Conservation (phyloP, 35 echinoderm and acorn worm species). For the Hemicentrotus pulcherrimus region DNA sequence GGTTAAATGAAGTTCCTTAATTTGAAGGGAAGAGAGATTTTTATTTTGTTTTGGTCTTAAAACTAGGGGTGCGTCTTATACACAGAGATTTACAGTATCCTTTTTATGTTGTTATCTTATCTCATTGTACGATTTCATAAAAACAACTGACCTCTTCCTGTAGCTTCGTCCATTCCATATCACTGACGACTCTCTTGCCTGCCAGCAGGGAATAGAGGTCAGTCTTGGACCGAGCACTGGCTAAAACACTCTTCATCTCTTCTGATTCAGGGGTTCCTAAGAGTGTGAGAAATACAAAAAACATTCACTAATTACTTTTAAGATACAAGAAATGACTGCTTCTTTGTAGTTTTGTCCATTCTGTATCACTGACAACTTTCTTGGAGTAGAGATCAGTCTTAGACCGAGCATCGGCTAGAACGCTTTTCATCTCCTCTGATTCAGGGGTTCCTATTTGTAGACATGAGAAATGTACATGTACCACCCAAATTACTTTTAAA, state of each 20-base stretch:
- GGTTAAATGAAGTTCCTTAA: too few relatives aligned
- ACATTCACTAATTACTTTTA: neutral
- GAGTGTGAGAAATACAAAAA: neutral
- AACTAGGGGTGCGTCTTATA: too few relatives aligned
- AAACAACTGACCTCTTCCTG: conserved; percentile 77
- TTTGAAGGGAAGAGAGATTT: too few relatives aligned
- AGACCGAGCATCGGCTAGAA: conserved; percentile 76
- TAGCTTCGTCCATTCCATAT: conserved; percentile 84
- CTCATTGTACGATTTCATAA: too few relatives aligned
- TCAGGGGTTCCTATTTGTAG: conserved; percentile 58
- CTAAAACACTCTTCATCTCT: conserved; percentile 77
- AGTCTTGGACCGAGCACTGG: conserved; percentile 66
- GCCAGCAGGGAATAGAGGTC: conserved; percentile 61
- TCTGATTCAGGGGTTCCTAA: conserved; percentile 73
- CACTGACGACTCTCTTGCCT: conserved; percentile 87
- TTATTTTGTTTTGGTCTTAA: too few relatives aligned
- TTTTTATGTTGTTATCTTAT: too few relatives aligned
- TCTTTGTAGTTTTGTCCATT: too few relatives aligned
- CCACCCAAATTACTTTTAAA: too few relatives aligned
- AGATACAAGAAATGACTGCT: too few relatives aligned
- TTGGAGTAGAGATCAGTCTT: conserved; percentile 52
- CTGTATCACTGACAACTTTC: too few relatives aligned
- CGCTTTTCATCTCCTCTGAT: conserved; percentile 73
- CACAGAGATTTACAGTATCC: too few relatives aligned
- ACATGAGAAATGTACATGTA: too few relatives aligned